Evolutionary conservation across 64 coral and sea anemone genomes (phyloP), one percentile per base, ranked within the genome.

Genomic region (Actinia equina): DNA sequence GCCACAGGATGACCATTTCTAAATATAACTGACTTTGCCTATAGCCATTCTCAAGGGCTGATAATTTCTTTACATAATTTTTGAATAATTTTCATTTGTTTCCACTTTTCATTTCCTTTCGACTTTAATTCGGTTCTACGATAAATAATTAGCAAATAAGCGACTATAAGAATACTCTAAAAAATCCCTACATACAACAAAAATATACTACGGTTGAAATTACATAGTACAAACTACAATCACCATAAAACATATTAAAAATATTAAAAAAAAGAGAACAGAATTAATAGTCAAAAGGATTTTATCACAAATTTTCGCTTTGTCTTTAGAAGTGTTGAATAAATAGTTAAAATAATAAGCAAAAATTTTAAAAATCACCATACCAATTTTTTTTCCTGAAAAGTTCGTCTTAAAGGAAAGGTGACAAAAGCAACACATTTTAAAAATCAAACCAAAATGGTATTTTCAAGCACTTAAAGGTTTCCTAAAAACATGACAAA

Each of bases 401-500:
- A 65, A 65, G 22, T 22, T 7, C 22, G 17, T 65, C 3, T 4
- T 49, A 65, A 23, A 65, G 62, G 3, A 65, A 23, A 23, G 12
- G 5, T n/a, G 62, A 6, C 18, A 65, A 65, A 65, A 65, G 5
- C 1, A 19, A 1, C 6, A 6, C 22, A 65, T 65, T 12, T 18
- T 37, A 49, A 74, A 26, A n/a, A 74, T 9, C 69, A 74, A 37
- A 37, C 26, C 41, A 41, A 74, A 41, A 74, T 74, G 69, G 63
- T 69, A 65, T 74, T 74, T 26, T 16, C 65, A 74, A n/a, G 69
- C 69, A 37, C 69, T 74, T 74, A 74, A 74, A 74, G 27, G 69
- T 11, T 74, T 74, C 69, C 69, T 15, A n/a, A 41, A 27, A 74
- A 30, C 69, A 74, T 30, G 69, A 74, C 25, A 41, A 74, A 74